Percentiles rank a stretch among this genome's conserved stretches.
phyloP scores from a whole-genome alignment of 1,140 invertebrate species.

The Drosophila baimaii region DNA sequence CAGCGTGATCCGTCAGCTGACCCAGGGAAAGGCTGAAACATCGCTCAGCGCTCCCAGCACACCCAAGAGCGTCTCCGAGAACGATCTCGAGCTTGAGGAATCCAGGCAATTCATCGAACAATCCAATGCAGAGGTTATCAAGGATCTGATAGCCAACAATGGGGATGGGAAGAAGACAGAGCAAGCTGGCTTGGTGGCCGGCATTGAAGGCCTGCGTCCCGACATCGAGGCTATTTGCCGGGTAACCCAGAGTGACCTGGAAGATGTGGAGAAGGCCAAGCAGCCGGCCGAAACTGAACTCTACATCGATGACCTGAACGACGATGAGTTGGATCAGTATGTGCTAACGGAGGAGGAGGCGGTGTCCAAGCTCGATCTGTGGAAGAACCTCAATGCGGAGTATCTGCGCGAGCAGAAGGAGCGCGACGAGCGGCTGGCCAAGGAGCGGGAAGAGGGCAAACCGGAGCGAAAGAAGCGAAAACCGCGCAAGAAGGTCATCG shows the following conservation, averaged over 20 bases:
- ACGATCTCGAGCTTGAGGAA: slow-evolving; percentile 84
- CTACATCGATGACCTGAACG: slow-evolving; percentile 92
- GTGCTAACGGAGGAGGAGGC: slow-evolving; percentile 93
- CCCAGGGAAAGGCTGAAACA: slow-evolving; percentile 22
- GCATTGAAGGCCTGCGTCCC: slow-evolving; percentile 76
- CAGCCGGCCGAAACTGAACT: slow-evolving; percentile 86
- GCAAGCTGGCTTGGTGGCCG: slow-evolving; percentile 28
- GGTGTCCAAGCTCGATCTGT: slow-evolving; percentile 91
- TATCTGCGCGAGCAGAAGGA: slow-evolving; percentile 94
- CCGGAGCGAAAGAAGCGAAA: slow-evolving; percentile 90
- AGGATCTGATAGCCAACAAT: slow-evolving; percentile 83
- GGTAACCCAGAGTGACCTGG: slow-evolving; percentile 67
- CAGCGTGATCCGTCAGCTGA: slow-evolving; percentile 51
- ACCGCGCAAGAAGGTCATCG: slow-evolving; percentile 86
- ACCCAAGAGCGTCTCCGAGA: slow-evolving; percentile 32
- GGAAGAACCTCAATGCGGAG: slow-evolving; percentile 93
- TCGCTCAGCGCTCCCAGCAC: slow-evolving; percentile 10
- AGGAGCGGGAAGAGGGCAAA: slow-evolving; percentile 91
- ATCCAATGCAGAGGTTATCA: slow-evolving; percentile 86
- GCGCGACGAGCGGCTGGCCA: slow-evolving; percentile 90
- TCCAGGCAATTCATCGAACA: slow-evolving; percentile 86
- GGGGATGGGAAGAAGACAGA: slow-evolving; percentile 39
- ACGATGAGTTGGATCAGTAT: slow-evolving; percentile 94
- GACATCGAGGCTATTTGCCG: slow-evolving; percentile 81
- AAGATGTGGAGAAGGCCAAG: slow-evolving; percentile 67